These are phyloP conservation scores for Steinernema carpocapsae DNA, from an alignment of 2,888 invertebrate genomes.

Conservation along the genomic window DNA sequence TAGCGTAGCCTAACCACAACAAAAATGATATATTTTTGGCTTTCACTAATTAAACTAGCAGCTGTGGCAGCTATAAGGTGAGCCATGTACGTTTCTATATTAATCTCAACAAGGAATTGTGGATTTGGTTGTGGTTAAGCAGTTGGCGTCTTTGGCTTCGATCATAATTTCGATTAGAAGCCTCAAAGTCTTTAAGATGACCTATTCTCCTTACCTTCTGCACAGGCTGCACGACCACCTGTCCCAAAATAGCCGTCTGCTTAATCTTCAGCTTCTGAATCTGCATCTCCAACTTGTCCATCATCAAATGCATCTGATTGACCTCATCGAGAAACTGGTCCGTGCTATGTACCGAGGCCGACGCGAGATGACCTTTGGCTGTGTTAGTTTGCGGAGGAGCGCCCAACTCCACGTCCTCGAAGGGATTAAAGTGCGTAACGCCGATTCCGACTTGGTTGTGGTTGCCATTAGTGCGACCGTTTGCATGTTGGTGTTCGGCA, in stretches of 20 bases:
- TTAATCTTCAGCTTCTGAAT: constrained; percentile 41
- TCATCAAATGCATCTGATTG: constrained; percentile 20
- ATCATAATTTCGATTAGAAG: no score
- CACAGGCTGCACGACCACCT: constrained; percentile 44
- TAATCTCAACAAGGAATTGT: no score
- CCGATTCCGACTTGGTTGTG: constrained; percentile 17
- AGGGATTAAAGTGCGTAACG: constrained; percentile 25
- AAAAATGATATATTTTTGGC: no score
- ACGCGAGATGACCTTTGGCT: constrained; percentile 17
- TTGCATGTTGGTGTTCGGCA: constrained; percentile 23
- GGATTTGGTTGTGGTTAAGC: no score
- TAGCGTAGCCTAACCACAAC: background rate
- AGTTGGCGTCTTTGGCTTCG: no score
- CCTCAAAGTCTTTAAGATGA: background rate
- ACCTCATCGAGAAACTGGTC: constrained; percentile 28
- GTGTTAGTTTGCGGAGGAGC: background rate
- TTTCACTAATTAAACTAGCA: no score
- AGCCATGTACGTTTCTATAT: no score
- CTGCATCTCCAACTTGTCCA: constrained; percentile 44
- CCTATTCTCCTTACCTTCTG: constrained; percentile 41
- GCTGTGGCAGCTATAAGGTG: no score
- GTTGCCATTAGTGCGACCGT: background rate
- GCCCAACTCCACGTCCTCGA: constrained; percentile 29
- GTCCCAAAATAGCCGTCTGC: constrained; percentile 45
- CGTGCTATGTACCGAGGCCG: constrained; percentile 25